Percentiles rank a stretch among this genome's conserved stretches.
phyloP scores from a whole-genome alignment of 2,888 invertebrate genomes.

The Idaea biselata region DNA sequence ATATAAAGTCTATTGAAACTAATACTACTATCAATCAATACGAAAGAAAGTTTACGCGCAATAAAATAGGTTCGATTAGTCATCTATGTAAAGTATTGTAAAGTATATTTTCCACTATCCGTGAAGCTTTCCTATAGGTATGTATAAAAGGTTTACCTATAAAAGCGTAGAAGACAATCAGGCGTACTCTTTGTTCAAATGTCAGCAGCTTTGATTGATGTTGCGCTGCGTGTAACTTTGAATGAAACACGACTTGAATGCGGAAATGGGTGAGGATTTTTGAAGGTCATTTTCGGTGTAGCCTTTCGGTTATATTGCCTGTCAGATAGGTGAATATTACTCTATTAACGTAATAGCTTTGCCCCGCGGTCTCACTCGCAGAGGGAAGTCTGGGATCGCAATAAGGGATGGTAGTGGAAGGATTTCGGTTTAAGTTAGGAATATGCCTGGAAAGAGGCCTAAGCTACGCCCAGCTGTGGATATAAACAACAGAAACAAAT shows the following conservation, averaged over 20 bases:
- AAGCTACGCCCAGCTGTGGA: no score
- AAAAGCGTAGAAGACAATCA: slow-evolving; percentile 21
- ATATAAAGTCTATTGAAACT: no score
- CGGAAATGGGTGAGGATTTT: slow-evolving; percentile 46
- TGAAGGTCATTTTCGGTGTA: slow-evolving; percentile 39
- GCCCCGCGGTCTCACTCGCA: neutral
- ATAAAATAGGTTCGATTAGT: neutral
- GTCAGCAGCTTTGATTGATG: slow-evolving; percentile 57
- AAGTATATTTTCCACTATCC: neutral
- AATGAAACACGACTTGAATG: slow-evolving; percentile 47
- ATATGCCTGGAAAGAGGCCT: no score
- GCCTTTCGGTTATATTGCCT: slow-evolving; percentile 24
- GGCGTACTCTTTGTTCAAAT: slow-evolving; percentile 50
- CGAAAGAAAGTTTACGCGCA: neutral
- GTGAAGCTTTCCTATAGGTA: neutral
- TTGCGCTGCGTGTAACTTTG: slow-evolving; percentile 35
- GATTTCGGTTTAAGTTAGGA: no score
- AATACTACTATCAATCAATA: neutral
- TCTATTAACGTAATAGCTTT: neutral
- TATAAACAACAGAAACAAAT: no score
- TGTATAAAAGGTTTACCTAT: neutral
- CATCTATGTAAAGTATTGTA: neutral
- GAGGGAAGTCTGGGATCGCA: no score
- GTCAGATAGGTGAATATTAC: neutral
- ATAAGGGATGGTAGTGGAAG: no score